phyloP scores from a whole-genome alignment of 2,797 vertebrate genomes.

The Austrolebias charrua region DNA sequence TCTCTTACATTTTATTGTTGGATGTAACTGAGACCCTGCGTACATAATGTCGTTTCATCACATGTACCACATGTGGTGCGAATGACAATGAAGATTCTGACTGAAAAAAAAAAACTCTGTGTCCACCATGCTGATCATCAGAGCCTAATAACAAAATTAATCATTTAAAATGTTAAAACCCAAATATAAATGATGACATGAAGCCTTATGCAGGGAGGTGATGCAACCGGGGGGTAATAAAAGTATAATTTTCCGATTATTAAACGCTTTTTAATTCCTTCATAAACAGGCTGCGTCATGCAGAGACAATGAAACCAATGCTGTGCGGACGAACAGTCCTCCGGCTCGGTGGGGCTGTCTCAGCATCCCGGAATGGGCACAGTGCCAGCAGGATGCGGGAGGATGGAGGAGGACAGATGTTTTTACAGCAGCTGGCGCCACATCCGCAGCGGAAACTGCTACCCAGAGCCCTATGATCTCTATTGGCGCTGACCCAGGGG shows the following conservation, averaged over 20 bases:
- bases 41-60: no score
- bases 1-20: no score
- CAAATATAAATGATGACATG: neutral
- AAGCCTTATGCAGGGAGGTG: no score
- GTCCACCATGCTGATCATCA: slow-evolving; percentile 19
- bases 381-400: slow-evolving; percentile 55
- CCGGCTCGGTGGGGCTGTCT: neutral
- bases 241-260: neutral
- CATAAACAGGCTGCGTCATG: no score
- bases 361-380: slow-evolving; percentile 20
- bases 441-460: slow-evolving; percentile 28
- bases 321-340: neutral
- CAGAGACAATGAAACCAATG: no score
- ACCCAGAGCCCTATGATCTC: no score
- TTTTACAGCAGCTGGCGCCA: slow-evolving; percentile 66
- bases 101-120: no score
- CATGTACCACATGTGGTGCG: no score
- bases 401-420: slow-evolving; percentile 47
- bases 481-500: no score
- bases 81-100: no score
- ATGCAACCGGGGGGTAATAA: no score
- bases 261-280: neutral
- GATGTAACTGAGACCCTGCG: no score
- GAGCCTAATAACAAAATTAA: slow-evolving; percentile 12
- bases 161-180: neutral